phyloP scores from a whole-genome alignment of 2,113 vertebrate genomes.

The Chitala chitala region DNA sequence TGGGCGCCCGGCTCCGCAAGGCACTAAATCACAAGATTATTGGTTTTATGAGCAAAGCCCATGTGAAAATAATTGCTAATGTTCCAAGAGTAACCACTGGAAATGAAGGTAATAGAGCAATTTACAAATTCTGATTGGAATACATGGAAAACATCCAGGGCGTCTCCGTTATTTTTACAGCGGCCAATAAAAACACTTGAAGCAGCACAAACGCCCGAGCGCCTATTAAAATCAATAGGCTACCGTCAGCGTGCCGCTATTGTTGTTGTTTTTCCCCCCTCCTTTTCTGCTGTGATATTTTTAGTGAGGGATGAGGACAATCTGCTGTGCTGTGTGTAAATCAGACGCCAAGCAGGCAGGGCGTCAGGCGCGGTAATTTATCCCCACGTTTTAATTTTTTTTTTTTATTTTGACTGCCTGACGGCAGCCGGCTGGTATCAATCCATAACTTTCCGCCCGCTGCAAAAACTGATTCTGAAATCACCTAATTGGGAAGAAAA shows the following conservation, averaged over 20 bases:
- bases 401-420: constrained; percentile 35
- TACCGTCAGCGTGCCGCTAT: constrained; percentile 39
- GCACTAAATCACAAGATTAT: constrained; percentile 71
- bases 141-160: constrained; percentile 69
- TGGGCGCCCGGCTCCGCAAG: constrained; percentile 42
- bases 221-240: constrained; percentile 65
- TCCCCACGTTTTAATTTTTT: constrained; percentile 25
- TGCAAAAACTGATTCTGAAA: background rate
- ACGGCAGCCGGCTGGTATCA: background rate
- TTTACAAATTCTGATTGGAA: constrained; percentile 72
- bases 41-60: constrained; percentile 64
- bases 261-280: constrained; percentile 21
- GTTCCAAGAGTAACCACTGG: constrained; percentile 69
- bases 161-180: constrained; percentile 61
- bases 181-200: constrained; percentile 57
- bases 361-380: constrained; percentile 32
- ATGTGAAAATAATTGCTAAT: constrained; percentile 75
- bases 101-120: constrained; percentile 73
- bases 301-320: constrained; percentile 38
- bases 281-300: constrained; percentile 49
- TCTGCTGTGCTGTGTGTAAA: constrained; percentile 57
- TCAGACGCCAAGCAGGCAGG: constrained; percentile 41
- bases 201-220: constrained; percentile 50
- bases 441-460: background rate
- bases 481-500: background rate